These are phyloP conservation scores for Turritopsis rubra DNA, from an alignment of 30 jellyfish, hydroid and myxozoan genomes.

Conservation along the genomic window DNA sequence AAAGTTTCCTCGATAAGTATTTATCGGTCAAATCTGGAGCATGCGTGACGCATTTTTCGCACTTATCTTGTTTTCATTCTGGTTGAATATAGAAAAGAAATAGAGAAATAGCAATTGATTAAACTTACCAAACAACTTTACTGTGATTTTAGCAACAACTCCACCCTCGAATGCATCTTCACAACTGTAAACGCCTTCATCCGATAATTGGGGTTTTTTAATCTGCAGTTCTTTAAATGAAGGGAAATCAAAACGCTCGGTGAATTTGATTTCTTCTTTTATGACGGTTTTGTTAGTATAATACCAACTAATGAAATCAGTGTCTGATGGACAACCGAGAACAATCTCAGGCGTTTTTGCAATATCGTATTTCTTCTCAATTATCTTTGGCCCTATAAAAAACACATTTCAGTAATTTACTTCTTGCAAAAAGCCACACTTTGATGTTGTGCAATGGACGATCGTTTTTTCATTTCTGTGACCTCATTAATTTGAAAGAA, in stretches of 20 bases:
- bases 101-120: not conserved
- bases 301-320: constrained; percentile 21
- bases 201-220: not conserved
- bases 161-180: not conserved
- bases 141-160: not conserved
- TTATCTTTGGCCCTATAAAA: not conserved
- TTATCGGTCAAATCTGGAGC: too few relatives aligned
- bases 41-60: too few relatives aligned
- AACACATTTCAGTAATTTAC: not conserved
- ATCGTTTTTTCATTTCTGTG: not conserved
- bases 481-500: too few relatives aligned
- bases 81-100: not conserved
- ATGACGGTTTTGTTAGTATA: not conserved
- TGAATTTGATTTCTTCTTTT: constrained; percentile 12
- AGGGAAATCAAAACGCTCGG: not conserved
- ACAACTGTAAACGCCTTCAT: not conserved
- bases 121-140: not conserved
- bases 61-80: too few relatives aligned
- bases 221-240: not conserved
- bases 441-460: not conserved
- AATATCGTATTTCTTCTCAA: not conserved
- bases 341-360: not conserved
- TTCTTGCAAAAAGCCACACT: not conserved
- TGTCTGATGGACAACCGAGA: not conserved
- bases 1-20: too few relatives aligned